Evolutionary conservation across 1,140 invertebrate species (phyloP), one percentile per base, ranked within the genome.

Genomic region (Ylistrum balloti): DNA sequence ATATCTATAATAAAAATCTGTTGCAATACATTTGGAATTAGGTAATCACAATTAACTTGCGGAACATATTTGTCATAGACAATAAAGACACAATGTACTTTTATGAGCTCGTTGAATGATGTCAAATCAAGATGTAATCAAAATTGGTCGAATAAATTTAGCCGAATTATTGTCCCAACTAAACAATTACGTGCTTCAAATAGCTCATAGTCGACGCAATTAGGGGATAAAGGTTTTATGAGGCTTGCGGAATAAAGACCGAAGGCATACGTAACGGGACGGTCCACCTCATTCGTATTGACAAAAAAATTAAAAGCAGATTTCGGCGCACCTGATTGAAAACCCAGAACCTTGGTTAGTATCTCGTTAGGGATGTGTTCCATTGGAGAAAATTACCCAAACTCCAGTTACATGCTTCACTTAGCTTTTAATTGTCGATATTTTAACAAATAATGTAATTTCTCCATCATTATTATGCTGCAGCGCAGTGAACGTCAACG

Each of bases 71-170:
- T 74, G 56, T 74, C 56, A 74, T 74, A 74, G 56, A 74, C 22
- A 74, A 74, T n/a, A 74, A 28, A 74, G 56, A n/a, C 56, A 3
- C 56, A 74, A 28, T 74, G 56, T 74, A 74, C 56, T 74, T 74
- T 74, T 74, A 74, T 74, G 56, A 74, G 56, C n/a, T 74, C 56
- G n/a, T 74, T 74, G 56, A 74, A 74, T 28, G 56, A 28, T 74
- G 56, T 74, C n/a, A 17, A 74, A 28, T 74, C 56, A 74, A 74
- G 56, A 74, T 74, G 56, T 9, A 74, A 74, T 74, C 56, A 74
- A 74, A 74, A 74, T 74, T 74, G 56, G 56, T 74, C 56, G 56
- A 74, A 74, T 74, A 74, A 74, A 74, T 74, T 74, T 74, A 74
- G 56, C 56, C n/a, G 56, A 74, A 74, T 74, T 74, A 74, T 74